These are phyloP conservation scores for Prenolepis imparis DNA, from an alignment of 2,888 invertebrate genomes.

Conservation along the genomic window DNA sequence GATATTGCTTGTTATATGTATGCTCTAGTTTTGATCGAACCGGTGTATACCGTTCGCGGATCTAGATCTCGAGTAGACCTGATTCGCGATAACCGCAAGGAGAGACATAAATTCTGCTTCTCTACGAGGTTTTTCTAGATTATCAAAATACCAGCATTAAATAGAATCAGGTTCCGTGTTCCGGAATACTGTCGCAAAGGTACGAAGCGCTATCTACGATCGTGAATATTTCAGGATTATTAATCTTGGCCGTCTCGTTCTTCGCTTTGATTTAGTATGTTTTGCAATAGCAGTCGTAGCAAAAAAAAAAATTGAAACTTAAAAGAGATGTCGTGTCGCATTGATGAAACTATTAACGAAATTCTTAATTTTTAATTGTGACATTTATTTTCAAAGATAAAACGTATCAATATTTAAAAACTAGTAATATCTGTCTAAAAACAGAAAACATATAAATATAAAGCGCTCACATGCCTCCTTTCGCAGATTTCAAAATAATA, in stretches of 20 bases:
- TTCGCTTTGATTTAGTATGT: conserved; percentile 61
- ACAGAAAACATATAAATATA: not conserved
- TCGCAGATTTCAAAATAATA: not conserved
- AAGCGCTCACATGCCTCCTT: not conserved
- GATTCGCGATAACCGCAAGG: conserved; percentile 64
- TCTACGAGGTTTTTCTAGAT: conserved; percentile 73
- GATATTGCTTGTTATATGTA: conserved; percentile 16
- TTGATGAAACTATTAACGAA: not conserved
- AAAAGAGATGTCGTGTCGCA: not conserved
- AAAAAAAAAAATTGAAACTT: conserved; percentile 63
- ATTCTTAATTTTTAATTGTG: not conserved
- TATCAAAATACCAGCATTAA: conserved; percentile 75
- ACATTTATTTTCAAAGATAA: not conserved
- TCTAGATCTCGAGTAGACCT: conserved; percentile 66
- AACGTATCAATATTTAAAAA: not conserved
- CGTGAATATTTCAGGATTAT: conserved; percentile 74
- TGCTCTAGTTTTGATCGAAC: conserved; percentile 51
- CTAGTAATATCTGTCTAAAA: not conserved
- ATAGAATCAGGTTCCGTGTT: conserved; percentile 74
- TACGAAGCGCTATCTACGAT: conserved; percentile 63
- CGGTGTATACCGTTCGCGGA: conserved; percentile 60
- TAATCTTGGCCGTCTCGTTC: conserved; percentile 68
- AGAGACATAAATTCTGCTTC: conserved; percentile 70
- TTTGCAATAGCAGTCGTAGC: conserved; percentile 60
- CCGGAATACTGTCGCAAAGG: conserved; percentile 63